These are phyloP conservation scores for Leptinotarsa lineolata DNA, from an alignment of 1,140 invertebrate genomes.

Conservation along the genomic window DNA sequence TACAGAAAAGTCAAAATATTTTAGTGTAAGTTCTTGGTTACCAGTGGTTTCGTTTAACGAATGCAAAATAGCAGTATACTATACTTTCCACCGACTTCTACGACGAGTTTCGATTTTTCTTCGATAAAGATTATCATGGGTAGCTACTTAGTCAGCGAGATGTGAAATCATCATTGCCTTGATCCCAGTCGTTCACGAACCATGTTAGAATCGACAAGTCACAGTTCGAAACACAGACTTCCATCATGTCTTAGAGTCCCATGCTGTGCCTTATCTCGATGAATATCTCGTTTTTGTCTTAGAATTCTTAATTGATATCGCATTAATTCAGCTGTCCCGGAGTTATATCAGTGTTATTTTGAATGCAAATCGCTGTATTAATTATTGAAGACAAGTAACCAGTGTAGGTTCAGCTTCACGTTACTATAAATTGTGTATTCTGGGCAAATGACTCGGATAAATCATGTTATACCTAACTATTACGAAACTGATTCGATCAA, in stretches of 20 bases:
- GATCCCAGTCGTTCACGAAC: too few species aligned
- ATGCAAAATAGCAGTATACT: too few species aligned
- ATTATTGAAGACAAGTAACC: slow-evolving; percentile 12
- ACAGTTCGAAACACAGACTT: too few species aligned
- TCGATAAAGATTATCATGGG: too few species aligned
- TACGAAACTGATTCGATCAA: slow-evolving; percentile 17
- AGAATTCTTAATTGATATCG: slow-evolving; percentile 6
- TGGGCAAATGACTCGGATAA: slow-evolving; percentile 21
- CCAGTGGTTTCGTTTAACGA: too few species aligned
- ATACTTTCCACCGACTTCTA: too few species aligned
- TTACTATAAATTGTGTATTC: slow-evolving; percentile 6
- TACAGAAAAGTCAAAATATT: too few species aligned
- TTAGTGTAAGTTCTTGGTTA: too few species aligned
- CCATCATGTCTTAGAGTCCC: not conserved
- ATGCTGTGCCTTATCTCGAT: not conserved
- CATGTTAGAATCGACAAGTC: too few species aligned
- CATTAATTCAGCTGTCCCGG: not conserved
- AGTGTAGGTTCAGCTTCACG: not conserved
- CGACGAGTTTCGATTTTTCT: too few species aligned
- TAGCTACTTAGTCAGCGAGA: too few species aligned
- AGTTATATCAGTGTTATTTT: slow-evolving; percentile 9
- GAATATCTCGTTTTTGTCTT: not conserved
- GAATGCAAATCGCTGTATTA: slow-evolving; percentile 24
- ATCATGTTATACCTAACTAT: slow-evolving; percentile 8
- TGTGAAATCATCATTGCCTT: too few species aligned